A percentile compares a stretch with the other conserved stretches of the same genome.
These are phyloP conservation scores for Recurvirostra avosetta DNA, from an alignment of 2,113 vertebrate species.

Conservation along the genomic window DNA sequence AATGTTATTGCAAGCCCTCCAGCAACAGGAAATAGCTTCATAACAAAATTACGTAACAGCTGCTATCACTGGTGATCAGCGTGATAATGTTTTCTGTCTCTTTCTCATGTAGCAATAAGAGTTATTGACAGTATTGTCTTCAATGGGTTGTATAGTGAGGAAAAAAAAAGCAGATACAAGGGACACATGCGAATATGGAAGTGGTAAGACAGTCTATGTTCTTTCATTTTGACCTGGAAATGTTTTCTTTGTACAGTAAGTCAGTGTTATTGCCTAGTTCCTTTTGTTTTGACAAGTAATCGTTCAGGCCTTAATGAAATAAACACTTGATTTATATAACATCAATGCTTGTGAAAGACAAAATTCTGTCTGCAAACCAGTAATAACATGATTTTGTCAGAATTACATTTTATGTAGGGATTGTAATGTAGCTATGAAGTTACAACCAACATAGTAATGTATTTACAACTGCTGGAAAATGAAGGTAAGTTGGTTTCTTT, in stretches of 20 bases:
- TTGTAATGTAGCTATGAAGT: background rate
- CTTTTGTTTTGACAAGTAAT: background rate
- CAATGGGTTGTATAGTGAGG: background rate
- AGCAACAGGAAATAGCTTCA: slow-evolving; percentile 75
- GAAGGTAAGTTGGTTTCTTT: background rate
- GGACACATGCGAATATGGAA: background rate
- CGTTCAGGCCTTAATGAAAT: background rate
- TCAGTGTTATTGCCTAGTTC: background rate
- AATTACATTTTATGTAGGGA: background rate
- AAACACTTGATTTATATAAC: background rate
- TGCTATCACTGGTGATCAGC: slow-evolving; percentile 61
- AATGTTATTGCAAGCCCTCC: slow-evolving; percentile 74
- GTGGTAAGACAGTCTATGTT: background rate
- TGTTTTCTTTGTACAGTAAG: background rate
- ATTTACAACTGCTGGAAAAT: background rate
- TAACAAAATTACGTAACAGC: slow-evolving; percentile 76
- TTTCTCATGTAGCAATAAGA: slow-evolving; percentile 28
- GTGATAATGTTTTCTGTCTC: slow-evolving; percentile 55
- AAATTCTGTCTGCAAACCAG: background rate
- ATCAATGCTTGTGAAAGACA: background rate
- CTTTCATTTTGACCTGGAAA: background rate
- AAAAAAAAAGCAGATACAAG: background rate
- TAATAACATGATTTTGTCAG: background rate
- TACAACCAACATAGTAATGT: background rate
- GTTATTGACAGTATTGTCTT: slow-evolving; percentile 22